These are phyloP conservation scores for Agrochola lota DNA, from an alignment of 2,888 invertebrate species.

Conservation along the genomic window DNA sequence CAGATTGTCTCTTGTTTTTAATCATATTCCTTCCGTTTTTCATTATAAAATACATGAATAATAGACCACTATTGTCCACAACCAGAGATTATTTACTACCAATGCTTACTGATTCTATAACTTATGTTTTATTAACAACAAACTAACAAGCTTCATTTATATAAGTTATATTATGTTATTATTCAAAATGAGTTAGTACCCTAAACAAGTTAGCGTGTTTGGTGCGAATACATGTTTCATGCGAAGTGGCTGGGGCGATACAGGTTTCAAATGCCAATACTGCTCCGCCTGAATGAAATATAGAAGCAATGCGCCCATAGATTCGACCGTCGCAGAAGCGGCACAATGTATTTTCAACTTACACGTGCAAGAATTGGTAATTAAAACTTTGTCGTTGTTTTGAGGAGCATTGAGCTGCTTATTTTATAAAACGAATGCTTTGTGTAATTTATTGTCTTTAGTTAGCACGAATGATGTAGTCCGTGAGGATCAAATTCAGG, in stretches of 20 bases:
- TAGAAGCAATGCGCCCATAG: conserved; percentile 77
- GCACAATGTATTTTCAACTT: conserved; percentile 29
- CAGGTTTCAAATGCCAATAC: conserved; percentile 85
- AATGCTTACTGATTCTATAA: background rate
- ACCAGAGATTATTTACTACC: conserved; percentile 24
- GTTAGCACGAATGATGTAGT: background rate
- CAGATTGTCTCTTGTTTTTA: background rate
- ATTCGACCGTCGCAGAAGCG: conserved; percentile 61
- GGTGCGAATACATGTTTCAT: conserved; percentile 75
- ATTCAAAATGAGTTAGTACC: conserved; percentile 65
- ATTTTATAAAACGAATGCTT: background rate
- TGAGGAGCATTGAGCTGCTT: background rate
- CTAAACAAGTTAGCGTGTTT: conserved; percentile 70
- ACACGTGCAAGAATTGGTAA: conserved; percentile 24
- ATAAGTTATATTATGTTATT: conserved; percentile 52
- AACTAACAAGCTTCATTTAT: conserved; percentile 36
- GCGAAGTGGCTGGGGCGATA: conserved; percentile 74
- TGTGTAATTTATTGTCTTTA: background rate
- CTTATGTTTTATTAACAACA: conserved; percentile 30
- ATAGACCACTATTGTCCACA: background rate
- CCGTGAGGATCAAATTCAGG: background rate
- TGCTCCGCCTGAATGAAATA: conserved; percentile 81
- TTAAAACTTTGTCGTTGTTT: conserved; percentile 35
- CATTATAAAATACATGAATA: background rate
- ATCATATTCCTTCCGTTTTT: background rate